These are phyloP conservation scores for Astur gentilis DNA, from an alignment of 2,113 vertebrate genomes.

Conservation along the genomic window DNA sequence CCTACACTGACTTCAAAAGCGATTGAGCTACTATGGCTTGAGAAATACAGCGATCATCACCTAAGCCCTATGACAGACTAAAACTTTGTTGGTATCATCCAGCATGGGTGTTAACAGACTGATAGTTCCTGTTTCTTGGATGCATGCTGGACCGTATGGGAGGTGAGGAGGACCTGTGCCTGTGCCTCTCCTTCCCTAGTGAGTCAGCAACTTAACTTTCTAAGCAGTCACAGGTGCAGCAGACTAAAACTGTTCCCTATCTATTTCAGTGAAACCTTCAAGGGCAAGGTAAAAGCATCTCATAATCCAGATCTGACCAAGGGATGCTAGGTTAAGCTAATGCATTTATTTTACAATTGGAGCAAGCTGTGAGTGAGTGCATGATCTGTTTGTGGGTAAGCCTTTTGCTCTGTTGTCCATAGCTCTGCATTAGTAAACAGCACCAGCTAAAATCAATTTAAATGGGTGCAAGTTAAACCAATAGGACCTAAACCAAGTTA, in stretches of 20 bases:
- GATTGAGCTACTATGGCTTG: neutral
- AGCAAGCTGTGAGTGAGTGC: neutral
- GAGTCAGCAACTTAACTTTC: neutral
- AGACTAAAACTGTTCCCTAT: neutral
- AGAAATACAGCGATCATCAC: neutral
- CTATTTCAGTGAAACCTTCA: neutral
- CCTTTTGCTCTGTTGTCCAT: neutral
- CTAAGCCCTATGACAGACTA: neutral
- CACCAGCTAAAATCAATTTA: neutral
- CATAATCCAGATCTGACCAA: neutral
- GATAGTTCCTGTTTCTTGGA: neutral
- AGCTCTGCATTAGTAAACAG: neutral
- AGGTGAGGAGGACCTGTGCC: neutral
- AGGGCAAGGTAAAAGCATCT: neutral
- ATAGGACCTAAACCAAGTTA: neutral
- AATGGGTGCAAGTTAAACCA: neutral
- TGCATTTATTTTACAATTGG: neutral
- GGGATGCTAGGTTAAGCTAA: neutral
- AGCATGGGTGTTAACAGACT: neutral
- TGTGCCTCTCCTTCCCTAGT: neutral
- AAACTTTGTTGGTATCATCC: neutral
- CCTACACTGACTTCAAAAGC: neutral
- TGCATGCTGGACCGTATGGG: neutral
- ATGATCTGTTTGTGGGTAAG: neutral
- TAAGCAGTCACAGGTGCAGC: neutral